Percentiles rank a stretch among this genome's conserved stretches.
Conservation (phyloP, 35 echinoderm and acorn worm genomes). For the Patiria miniata region DNA sequence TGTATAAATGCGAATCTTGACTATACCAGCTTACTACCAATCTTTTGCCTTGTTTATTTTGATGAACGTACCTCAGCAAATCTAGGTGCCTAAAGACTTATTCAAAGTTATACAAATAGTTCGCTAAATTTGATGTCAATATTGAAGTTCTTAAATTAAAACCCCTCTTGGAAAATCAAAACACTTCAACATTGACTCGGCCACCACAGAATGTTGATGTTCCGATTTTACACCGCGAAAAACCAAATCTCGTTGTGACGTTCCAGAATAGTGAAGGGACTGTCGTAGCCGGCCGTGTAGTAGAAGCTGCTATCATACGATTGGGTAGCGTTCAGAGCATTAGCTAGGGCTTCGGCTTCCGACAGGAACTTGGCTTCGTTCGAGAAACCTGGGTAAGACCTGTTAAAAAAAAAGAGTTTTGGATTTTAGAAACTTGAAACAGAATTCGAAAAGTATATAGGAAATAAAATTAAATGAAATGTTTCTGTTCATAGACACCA, state of each 20-base stretch:
- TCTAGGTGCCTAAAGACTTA: too few relatives aligned
- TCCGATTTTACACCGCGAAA: not conserved
- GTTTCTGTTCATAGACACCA: too few relatives aligned
- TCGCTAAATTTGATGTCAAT: too few relatives aligned
- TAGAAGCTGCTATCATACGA: conserved; percentile 50
- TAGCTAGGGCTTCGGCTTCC: conserved; percentile 23
- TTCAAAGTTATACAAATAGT: too few relatives aligned
- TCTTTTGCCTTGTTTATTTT: too few relatives aligned
- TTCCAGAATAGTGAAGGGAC: conserved; percentile 60
- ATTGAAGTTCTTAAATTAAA: too few relatives aligned
- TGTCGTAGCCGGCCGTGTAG: conserved; percentile 81
- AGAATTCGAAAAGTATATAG: too few relatives aligned
- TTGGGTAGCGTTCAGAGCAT: conserved; percentile 26
- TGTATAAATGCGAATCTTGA: too few relatives aligned
- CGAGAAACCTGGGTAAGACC: conserved; percentile 62
- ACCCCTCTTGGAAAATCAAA: too few relatives aligned
- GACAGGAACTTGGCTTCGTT: conserved; percentile 41
- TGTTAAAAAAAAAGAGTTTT: not conserved
- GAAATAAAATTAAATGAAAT: too few relatives aligned
- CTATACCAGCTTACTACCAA: too few relatives aligned
- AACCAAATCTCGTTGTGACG: conserved; percentile 80
- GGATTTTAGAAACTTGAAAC: not conserved
- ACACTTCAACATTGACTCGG: not conserved
- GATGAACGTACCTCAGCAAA: too few relatives aligned
- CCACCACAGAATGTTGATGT: not conserved